These are phyloP conservation scores for Cryptus armator DNA, from an alignment of 2,888 invertebrate genomes.

Conservation along the genomic window DNA sequence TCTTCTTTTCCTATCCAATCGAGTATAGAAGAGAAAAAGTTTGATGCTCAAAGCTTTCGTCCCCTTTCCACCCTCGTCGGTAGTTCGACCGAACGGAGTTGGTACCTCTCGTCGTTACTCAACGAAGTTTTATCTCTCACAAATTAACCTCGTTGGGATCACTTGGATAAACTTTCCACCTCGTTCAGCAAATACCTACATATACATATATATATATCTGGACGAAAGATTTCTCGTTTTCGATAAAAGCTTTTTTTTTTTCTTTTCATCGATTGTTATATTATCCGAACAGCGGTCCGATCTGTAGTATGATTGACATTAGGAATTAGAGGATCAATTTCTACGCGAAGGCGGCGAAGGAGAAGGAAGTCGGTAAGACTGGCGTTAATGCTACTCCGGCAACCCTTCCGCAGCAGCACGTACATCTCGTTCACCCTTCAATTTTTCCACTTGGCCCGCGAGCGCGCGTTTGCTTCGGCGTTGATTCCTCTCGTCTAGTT, in stretches of 20 bases:
- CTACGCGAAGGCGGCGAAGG: background rate
- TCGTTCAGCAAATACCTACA: background rate
- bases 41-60: conserved; percentile 35
- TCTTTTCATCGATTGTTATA: conserved; percentile 14
- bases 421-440: conserved; percentile 40
- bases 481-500: conserved; percentile 66
- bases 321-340: conserved; percentile 12
- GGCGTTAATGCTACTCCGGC: conserved; percentile 6
- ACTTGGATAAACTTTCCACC: conserved; percentile 20
- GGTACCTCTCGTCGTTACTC: conserved; percentile 25
- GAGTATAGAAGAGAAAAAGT: conserved; percentile 53
- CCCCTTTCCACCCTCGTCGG: conserved; percentile 3
- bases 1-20: conserved; percentile 15
- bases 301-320: conserved; percentile 7
- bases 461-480: conserved; percentile 36
- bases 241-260: conserved; percentile 11
- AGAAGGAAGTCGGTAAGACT: background rate
- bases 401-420: conserved; percentile 37
- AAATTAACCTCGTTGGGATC: conserved; percentile 21
- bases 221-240: background rate
- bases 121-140: conserved; percentile 47
- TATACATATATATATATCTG: background rate
- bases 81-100: background rate
- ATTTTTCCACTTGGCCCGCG: conserved; percentile 25
- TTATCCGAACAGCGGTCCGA: background rate